A percentile compares a stretch with the other conserved stretches of the same genome.
Evolutionary conservation across 2,888 invertebrate species (phyloP).

Genomic region (Linyphia triangularis): DNA sequence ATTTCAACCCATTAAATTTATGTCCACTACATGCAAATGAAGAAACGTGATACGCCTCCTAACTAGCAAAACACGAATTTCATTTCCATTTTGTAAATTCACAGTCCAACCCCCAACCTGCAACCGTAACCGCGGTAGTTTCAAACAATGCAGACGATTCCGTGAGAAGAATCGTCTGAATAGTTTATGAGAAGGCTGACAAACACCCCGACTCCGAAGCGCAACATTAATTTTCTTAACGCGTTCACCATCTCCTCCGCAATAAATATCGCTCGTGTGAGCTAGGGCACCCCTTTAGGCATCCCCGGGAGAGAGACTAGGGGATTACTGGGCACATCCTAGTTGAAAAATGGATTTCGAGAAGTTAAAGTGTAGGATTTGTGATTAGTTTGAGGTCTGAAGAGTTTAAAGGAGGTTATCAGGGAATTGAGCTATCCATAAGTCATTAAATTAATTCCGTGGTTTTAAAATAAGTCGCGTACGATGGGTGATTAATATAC

Average conservation of each 20-base stretch:
- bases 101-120: neutral
- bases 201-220: conserved; percentile 32
- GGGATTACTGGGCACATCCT: conserved; percentile 13
- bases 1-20: conserved; percentile 52
- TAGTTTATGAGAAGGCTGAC: conserved; percentile 54
- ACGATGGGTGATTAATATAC: too few relatives aligned
- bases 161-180: conserved; percentile 59
- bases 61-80: conserved; percentile 43
- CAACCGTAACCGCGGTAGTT: conserved; percentile 18
- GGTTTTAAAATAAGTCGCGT: too few relatives aligned
- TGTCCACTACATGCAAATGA: conserved; percentile 58
- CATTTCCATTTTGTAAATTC: conserved; percentile 52
- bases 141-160: conserved; percentile 31
- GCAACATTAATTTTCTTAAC: conserved; percentile 62
- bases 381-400: conserved; percentile 11
- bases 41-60: conserved; percentile 40
- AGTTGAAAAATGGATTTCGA: conserved; percentile 22
- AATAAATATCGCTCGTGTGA: conserved; percentile 40
- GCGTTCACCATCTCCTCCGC: conserved; percentile 10
- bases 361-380: conserved; percentile 36
- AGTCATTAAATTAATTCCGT: too few relatives aligned
- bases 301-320: neutral
- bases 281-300: neutral
- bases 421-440: neutral
- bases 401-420: neutral